A percentile compares a stretch with the other conserved stretches of the same genome.
These are phyloP conservation scores for Formicarius rufipectus DNA, from an alignment of 2,113 vertebrate species.

Conservation along the genomic window DNA sequence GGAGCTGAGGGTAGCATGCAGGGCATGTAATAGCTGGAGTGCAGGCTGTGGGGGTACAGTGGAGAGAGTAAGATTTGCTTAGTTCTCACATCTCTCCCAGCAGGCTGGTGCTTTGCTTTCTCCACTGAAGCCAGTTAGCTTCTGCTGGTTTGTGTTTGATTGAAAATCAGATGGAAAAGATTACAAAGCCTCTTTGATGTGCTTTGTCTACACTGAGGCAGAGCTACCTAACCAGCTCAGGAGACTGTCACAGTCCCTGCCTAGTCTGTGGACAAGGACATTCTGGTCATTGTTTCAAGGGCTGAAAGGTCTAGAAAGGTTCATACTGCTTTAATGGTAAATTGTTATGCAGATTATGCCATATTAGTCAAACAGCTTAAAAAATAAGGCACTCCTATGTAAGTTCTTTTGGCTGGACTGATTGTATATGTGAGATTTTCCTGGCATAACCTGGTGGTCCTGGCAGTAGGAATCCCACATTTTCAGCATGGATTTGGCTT, in stretches of 20 bases:
- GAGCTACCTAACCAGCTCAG: not conserved
- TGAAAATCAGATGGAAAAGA: not conserved
- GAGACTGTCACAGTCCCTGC: not conserved
- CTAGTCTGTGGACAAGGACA: not conserved
- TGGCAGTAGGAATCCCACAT: not conserved
- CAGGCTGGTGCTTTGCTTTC: not conserved
- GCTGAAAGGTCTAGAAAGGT: not conserved
- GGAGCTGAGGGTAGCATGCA: not conserved
- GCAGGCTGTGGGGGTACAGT: not conserved
- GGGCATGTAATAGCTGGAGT: not conserved
- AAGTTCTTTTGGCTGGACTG: not conserved
- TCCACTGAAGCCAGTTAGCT: not conserved
- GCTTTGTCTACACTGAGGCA: not conserved
- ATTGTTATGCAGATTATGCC: not conserved
- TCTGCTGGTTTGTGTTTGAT: not conserved
- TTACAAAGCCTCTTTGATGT: not conserved
- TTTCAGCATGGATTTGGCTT: not conserved
- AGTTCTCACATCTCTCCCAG: rapidly evolving
- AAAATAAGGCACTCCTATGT: not conserved
- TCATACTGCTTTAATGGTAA: not conserved
- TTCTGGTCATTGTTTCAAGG: not conserved
- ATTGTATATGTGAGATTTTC: not conserved
- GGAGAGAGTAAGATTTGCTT: not conserved
- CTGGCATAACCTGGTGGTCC: not conserved
- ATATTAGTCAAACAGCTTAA: not conserved